Percentiles rank a stretch among this genome's conserved stretches.
Evolutionary conservation across 2,797 vertebrate genomes (phyloP).

Genomic region (Phataginus tricuspis): DNA sequence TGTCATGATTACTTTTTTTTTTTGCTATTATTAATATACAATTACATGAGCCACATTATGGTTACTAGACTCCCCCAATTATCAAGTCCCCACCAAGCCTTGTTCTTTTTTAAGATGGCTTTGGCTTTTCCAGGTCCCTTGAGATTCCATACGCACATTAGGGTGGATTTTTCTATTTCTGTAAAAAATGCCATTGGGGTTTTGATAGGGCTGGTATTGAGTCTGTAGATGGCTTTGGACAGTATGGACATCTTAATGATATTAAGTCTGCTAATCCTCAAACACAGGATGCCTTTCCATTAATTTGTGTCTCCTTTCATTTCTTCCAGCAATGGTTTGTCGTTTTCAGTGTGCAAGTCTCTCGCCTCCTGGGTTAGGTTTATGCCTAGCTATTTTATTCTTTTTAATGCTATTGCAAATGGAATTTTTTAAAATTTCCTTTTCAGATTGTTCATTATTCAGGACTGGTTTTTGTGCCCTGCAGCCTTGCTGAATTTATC

Average conservation of each 20-base stretch:
- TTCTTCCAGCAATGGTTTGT: not conserved
- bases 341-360: fast-evolving
- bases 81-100: too few species aligned
- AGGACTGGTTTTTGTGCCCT: not conserved
- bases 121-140: not conserved
- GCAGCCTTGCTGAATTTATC: not conserved
- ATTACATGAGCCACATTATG: too few species aligned
- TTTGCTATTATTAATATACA: too few species aligned
- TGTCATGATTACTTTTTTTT: not conserved
- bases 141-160: not conserved
- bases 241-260: fast-evolving
- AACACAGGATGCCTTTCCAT: fast-evolving
- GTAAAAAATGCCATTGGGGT: not conserved
- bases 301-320: fast-evolving
- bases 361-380: fast-evolving
- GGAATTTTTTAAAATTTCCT: not conserved
- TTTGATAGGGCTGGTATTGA: fast-evolving
- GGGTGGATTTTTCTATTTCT: not conserved
- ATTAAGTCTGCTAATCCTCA: not conserved
- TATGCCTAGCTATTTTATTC: too few species aligned
- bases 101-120: not conserved
- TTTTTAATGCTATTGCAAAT: too few species aligned
- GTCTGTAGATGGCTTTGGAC: fast-evolving
- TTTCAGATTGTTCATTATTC: not conserved
- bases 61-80: too few species aligned